Evolutionary conservation across 35 echinoderm and acorn worm genomes (phyloP).

Genomic region (Eucidaris tribuloides): DNA sequence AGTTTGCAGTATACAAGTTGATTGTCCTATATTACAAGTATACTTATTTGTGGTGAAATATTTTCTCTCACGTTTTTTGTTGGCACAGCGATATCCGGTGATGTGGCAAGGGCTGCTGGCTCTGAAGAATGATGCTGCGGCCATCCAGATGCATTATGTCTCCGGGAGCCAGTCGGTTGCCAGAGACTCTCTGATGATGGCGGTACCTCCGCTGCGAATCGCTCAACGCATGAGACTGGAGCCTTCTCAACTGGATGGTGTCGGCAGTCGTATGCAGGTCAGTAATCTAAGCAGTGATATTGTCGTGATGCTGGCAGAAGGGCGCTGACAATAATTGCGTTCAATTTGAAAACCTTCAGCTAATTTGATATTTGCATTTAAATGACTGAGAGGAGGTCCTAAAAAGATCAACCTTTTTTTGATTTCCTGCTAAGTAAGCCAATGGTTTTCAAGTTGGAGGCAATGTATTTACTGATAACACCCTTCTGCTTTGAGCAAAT

Average conservation of each 20-base stretch:
- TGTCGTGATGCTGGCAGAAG: not conserved
- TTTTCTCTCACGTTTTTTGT: not conserved
- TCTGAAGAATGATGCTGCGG: slow-evolving; percentile 87
- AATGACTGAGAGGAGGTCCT: too few relatives aligned
- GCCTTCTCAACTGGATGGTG: slow-evolving; percentile 92
- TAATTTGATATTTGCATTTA: too few relatives aligned
- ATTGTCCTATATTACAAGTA: too few relatives aligned
- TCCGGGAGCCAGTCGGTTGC: slow-evolving; percentile 81
- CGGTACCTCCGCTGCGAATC: slow-evolving; percentile 64
- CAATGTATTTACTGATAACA: too few relatives aligned
- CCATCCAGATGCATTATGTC: slow-evolving; percentile 94
- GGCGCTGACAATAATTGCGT: not conserved
- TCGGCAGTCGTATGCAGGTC: slow-evolving; percentile 87
- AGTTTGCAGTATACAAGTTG: too few relatives aligned
- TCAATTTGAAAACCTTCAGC: not conserved
- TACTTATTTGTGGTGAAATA: too few relatives aligned
- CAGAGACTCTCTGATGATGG: slow-evolving; percentile 66
- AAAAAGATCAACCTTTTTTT: too few relatives aligned
- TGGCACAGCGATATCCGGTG: slow-evolving; percentile 82
- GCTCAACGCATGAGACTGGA: slow-evolving; percentile 97
- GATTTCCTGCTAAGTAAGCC: too few relatives aligned
- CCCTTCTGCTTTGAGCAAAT: too few relatives aligned
- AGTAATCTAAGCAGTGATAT: not conserved
- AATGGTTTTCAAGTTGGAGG: too few relatives aligned
- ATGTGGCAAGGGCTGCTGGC: slow-evolving; percentile 96